Percentiles rank a stretch among this genome's conserved stretches.
Conservation (phyloP, 2,113 vertebrate species). For the Anser brachyrhynchus region DNA sequence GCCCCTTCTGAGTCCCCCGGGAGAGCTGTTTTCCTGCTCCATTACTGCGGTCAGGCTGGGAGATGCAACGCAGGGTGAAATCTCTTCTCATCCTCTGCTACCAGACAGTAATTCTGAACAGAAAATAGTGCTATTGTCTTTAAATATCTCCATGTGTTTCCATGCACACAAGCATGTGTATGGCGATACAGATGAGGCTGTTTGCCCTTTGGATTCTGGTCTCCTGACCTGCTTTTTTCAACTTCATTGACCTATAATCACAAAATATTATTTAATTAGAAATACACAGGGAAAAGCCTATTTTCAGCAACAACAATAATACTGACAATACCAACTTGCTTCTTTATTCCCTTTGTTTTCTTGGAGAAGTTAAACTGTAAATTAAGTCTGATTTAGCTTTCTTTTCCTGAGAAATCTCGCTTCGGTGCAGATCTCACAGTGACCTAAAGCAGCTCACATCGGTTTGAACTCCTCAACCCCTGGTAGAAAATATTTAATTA, state of each 20-base stretch:
- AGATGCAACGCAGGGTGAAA: neutral
- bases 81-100: neutral
- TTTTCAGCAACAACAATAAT: neutral
- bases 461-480: neutral
- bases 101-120: neutral
- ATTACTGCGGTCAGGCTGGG: neutral
- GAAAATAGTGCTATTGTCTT: neutral
- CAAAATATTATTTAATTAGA: neutral
- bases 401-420: neutral
- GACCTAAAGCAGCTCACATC: neutral
- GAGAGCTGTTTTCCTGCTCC: neutral
- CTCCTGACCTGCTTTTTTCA: neutral
- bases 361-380: conserved; percentile 1
- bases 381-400: neutral
- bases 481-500: conserved; percentile 12
- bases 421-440: accelerated
- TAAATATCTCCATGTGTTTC: neutral
- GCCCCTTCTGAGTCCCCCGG: accelerated
- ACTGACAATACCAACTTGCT: neutral
- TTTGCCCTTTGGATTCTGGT: neutral
- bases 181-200: neutral
- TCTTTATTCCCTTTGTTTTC: conserved; percentile 28
- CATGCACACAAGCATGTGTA: neutral
- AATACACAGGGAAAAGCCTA: neutral
- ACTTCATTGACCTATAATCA: neutral